Evolutionary conservation across 2,888 invertebrate species (phyloP), one percentile per base, ranked within the genome.

Genomic region (Drosophila bunnanda): DNA sequence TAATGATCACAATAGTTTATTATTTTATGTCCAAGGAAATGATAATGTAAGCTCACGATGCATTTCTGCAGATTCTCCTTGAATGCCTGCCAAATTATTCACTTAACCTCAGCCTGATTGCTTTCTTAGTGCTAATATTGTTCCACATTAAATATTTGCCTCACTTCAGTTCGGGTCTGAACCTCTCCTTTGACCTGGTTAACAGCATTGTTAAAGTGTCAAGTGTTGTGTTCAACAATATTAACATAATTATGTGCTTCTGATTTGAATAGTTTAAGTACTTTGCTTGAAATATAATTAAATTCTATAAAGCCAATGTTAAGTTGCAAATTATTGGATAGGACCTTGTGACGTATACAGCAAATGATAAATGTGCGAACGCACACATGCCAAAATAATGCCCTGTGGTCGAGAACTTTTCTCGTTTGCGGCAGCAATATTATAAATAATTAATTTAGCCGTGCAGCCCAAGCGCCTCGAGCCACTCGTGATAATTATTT

Each of bases 381-480:
- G 25, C 46, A 54, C 54, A 71, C 43, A 71, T 53, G 61, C 20
- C 46, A 28, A 32, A 36, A 60, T 17, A 43, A 25, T 53, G 72
- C 44, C 71, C 62, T 57, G 36, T 44, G 71, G 73, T 43, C 57
- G 38, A 53, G n/a, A 46, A 56, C 46, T 48, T 54, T 61, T 64
- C 36, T 30, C 54, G 43, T 54, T 67, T 76, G 62, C 36, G 67
- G 62, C 39, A 52, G 57, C 53, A 20, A 58, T 58, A 64, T 74
- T 75, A 64, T 69, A 66, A 73, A 69, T 82, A 76, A 84, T 75
- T 76, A 44, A 58, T 74, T 75, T 60, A 38, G 13, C 55, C 54
- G 62, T 28, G 56, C 43, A 70, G 69, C 38, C 32, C 34, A 32
- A 46, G 20, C n/a, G 61, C 78, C 60, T 48, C 22, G 22, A 59